Percentiles rank a stretch among this genome's conserved stretches.
Conservation (phyloP, 1,140 invertebrate species). For the Magallana gigas region DNA sequence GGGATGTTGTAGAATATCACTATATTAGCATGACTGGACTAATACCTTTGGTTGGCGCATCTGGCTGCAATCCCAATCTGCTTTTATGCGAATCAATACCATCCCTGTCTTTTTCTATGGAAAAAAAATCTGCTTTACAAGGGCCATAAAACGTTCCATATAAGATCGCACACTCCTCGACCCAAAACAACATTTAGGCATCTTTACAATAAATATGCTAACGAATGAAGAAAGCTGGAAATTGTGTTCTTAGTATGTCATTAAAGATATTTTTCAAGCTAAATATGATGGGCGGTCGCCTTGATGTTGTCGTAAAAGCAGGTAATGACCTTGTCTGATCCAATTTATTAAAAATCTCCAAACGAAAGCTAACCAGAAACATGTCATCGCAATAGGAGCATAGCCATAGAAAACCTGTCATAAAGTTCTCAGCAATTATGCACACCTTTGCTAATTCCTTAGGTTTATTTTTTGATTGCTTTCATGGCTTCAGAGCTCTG, state of each 20-base stretch:
- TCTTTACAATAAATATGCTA: constrained; percentile 19
- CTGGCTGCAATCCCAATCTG: not conserved
- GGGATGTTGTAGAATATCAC: not conserved
- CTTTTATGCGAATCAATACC: constrained; percentile 9
- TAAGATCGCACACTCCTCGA: not conserved
- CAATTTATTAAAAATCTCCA: not conserved
- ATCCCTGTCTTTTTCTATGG: not conserved
- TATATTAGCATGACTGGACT: constrained; percentile 15
- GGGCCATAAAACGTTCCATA: not conserved
- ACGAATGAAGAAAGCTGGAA: not conserved
- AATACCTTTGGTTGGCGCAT: not conserved
- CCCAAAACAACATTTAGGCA: not conserved
- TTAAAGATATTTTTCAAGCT: not conserved
- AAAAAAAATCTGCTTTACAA: not conserved
- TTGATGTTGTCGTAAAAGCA: not conserved
- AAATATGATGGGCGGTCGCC: not conserved
- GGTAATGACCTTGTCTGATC: not conserved
- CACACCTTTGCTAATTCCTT: not conserved
- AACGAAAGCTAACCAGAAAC: not conserved
- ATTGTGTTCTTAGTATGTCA: not conserved
- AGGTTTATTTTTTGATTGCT: not conserved
- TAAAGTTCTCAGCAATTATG: not conserved
- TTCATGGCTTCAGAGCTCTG: not conserved
- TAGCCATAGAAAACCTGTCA: not conserved
- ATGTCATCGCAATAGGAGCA: not conserved